A percentile compares a stretch with the other conserved stretches of the same genome.
phyloP scores from a whole-genome alignment of 2,888 invertebrate species.

The Chloroclysta siterata region DNA sequence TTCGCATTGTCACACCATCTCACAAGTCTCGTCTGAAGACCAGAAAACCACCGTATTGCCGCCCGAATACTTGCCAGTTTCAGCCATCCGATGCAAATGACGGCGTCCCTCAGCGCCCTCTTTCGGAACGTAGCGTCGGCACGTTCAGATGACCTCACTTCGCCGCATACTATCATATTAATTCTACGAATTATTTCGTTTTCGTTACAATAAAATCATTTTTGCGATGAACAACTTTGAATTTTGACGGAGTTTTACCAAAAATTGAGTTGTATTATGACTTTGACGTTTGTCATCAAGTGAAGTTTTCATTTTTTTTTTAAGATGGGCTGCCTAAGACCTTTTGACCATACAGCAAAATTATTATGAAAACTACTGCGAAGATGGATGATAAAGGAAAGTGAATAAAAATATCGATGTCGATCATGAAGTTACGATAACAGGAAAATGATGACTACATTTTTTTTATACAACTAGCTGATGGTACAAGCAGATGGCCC shows the following conservation, averaged over 20 bases:
- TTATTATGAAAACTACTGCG: too few species aligned
- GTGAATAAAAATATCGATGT: too few species aligned
- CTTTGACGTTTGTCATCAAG: background rate
- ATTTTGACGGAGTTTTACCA: slow-evolving; percentile 4
- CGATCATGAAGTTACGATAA: too few species aligned
- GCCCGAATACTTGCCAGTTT: slow-evolving; percentile 66
- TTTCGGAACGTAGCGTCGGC: slow-evolving; percentile 47
- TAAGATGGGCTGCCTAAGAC: background rate
- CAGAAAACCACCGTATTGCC: too few species aligned
- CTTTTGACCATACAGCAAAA: background rate
- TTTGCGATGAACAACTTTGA: slow-evolving; percentile 13
- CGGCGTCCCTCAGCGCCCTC: slow-evolving; percentile 53
- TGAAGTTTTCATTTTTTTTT: background rate
- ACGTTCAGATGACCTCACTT: slow-evolving; percentile 41
- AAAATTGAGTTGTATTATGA: background rate
- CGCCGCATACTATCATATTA: slow-evolving; percentile 42
- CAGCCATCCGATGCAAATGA: slow-evolving; percentile 62
- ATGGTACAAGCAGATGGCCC: too few species aligned
- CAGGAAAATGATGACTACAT: too few species aligned
- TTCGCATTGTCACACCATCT: too few species aligned
- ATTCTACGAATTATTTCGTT: slow-evolving; percentile 2
- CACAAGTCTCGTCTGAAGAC: too few species aligned
- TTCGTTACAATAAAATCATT: background rate
- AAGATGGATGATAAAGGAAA: too few species aligned
- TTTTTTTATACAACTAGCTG: too few species aligned